Evolutionary conservation across 1,140 invertebrate genomes (phyloP).

Genomic region (Episyrphus balteatus): DNA sequence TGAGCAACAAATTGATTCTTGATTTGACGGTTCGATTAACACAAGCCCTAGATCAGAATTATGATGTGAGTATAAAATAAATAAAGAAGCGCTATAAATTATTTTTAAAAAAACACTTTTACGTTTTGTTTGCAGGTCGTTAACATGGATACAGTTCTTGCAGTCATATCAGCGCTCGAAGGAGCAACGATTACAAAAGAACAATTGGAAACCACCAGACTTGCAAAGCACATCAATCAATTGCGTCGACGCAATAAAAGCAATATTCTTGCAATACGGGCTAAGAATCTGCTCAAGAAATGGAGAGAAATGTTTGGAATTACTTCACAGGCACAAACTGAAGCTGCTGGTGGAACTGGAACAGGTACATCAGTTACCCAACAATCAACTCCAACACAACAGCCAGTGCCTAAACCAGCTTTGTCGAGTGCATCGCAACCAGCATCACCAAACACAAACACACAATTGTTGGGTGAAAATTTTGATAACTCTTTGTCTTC

Average conservation of each 20-base stretch:
- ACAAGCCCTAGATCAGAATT: constrained; percentile 53
- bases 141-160: constrained; percentile 83
- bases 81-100: background rate
- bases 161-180: constrained; percentile 86
- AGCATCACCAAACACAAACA: constrained; percentile 13
- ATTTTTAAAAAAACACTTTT: constrained; percentile 1
- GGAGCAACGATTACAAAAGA: constrained; percentile 89
- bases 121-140: constrained; percentile 61
- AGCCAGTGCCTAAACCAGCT: too few species aligned
- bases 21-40: constrained; percentile 53
- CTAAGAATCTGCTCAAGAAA: constrained; percentile 79
- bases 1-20: constrained; percentile 34
- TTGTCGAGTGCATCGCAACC: constrained; percentile 1
- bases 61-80: constrained; percentile 49
- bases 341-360: too few species aligned
- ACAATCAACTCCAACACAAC: too few species aligned
- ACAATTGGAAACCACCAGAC: constrained; percentile 80
- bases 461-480: too few species aligned
- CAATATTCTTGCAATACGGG: constrained; percentile 70
- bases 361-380: too few species aligned
- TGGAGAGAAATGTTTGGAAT: constrained; percentile 66
- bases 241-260: constrained; percentile 68
- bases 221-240: constrained; percentile 91
- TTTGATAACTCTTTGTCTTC: too few species aligned
- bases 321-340: constrained; percentile 32